Conservation (phyloP, 1,140 invertebrate species). For the Rhagoletis pomonella region DNA sequence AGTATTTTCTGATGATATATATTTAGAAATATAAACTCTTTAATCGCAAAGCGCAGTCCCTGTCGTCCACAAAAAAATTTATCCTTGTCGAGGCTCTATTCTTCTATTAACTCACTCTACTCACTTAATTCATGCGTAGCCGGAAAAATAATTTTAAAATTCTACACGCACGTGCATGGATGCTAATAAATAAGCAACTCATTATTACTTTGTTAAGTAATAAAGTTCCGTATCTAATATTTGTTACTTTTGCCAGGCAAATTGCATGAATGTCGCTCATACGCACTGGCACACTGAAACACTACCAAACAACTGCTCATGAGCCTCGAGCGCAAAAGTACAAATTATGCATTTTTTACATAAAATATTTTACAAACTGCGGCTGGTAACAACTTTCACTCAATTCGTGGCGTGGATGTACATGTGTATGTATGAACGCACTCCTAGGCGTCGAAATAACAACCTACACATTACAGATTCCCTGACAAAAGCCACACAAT, state of each 20-base stretch:
- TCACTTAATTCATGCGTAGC: too few relatives aligned
- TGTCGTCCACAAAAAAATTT: too few relatives aligned
- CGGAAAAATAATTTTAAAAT: not conserved
- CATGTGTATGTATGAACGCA: not conserved
- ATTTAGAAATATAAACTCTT: too few relatives aligned
- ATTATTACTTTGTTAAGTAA: slow-evolving; percentile 29
- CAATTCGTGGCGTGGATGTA: not conserved
- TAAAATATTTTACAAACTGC: too few relatives aligned
- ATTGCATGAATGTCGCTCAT: slow-evolving; percentile 19
- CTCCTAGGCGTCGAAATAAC: not conserved
- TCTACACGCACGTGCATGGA: not conserved
- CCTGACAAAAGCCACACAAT: slow-evolving; percentile 1
- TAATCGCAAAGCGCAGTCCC: too few relatives aligned
- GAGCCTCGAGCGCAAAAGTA: not conserved
- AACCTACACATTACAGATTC: not conserved
- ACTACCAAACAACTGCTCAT: not conserved
- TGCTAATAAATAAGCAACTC: not conserved
- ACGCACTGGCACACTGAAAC: not conserved
- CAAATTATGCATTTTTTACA: not conserved
- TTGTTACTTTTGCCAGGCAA: not conserved
- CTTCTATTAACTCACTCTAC: too few relatives aligned
- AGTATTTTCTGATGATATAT: too few relatives aligned
- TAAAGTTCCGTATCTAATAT: not conserved
- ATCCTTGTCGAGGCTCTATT: too few relatives aligned
- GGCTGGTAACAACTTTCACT: not conserved